Evolutionary conservation across 2,113 vertebrate species (phyloP), one percentile per base, ranked within the genome.

Genomic region (Ammospiza caudacuta): DNA sequence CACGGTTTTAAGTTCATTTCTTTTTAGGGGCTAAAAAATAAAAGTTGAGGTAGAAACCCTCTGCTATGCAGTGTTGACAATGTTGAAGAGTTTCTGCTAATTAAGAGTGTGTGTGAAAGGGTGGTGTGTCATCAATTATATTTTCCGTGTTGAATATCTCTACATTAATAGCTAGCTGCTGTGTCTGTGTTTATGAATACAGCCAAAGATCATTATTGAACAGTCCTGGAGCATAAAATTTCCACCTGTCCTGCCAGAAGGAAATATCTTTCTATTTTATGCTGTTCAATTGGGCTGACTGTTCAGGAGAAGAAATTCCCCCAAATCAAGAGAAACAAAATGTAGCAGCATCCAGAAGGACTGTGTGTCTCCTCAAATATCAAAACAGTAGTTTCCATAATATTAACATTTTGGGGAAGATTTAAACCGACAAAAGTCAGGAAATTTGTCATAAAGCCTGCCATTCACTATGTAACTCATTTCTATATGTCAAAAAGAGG

Each of bases 241-340:
- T 85, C 89, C 91, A 92, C 89, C 84, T 94, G 74, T 91, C 89
- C 77, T 87, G 37, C 70, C 91, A 95, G 66, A 94, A 92, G 81
- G 83, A 72, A 75, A 19, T 41, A 24, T 83, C 54, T 89, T 89
- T 92, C 79, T 90, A 5, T 77, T 94, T 96, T 78, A 67, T 59
- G 46, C 9, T 70, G 12, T 77, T 95, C 49, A 74, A 28, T 37
- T 63, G 76, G 92, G 76, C 41, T 87, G 87, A 91, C 72, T 58
- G 1, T 64, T 51, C 47, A 69, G 72, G 70, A 91, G 46, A 87
- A 87, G 87, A 81, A 66, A 89, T 89, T 92, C 11, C 28, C 29
- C 5, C 6, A 47, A 46, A 75, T 5, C 33, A 83, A 62, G 28
- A 58, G 24, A 44, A 86, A 81, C 2, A 46, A 11, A 52, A 44